phyloP scores from a whole-genome alignment of 2,888 invertebrate species.

The Sphaerophoria taeniata region DNA sequence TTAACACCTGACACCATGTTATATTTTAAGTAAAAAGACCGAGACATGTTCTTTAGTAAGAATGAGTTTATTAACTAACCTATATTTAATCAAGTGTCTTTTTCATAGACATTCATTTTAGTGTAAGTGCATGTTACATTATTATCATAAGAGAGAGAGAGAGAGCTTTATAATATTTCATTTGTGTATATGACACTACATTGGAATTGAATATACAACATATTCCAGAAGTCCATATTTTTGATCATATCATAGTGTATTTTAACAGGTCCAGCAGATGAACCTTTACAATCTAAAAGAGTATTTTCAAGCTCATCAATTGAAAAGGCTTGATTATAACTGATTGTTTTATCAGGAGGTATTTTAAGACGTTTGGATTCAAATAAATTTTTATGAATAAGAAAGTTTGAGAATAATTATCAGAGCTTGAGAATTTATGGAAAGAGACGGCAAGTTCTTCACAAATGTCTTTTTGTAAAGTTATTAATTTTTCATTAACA shows the following conservation, averaged over 20 bases:
- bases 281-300: constrained; percentile 6
- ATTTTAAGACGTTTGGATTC: constrained; percentile 6
- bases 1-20: no score
- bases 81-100: no score
- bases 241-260: constrained; percentile 21
- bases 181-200: no score
- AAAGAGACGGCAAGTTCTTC: background rate
- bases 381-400: background rate
- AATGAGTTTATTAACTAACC: no score
- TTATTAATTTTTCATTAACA: background rate
- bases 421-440: background rate
- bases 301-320: constrained; percentile 10
- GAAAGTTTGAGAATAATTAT: constrained; percentile 8
- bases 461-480: constrained; percentile 11
- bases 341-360: constrained; percentile 4
- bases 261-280: constrained; percentile 14
- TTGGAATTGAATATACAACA: no score
- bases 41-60: no score
- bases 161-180: no score
- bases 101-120: no score
- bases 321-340: constrained; percentile 23
- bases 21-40: no score
- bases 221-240: constrained; percentile 2
- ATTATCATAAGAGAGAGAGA: no score
- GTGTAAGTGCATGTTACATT: no score